Percentiles rank a stretch among this genome's conserved stretches.
Conservation (phyloP, 2,888 invertebrate genomes). For the Drosophila barbarae region DNA sequence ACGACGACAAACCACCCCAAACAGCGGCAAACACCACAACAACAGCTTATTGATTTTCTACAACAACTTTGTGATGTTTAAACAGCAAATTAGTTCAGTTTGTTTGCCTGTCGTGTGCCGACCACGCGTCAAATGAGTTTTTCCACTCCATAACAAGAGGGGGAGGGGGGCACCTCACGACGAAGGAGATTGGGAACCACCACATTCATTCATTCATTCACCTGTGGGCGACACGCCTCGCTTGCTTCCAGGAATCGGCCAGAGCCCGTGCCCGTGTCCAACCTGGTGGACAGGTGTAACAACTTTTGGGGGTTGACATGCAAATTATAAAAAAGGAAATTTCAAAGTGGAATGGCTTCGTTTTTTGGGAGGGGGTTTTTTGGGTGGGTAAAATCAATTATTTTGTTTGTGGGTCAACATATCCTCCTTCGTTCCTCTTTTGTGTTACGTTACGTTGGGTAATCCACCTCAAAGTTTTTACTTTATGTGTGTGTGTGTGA, state of each 20-base stretch:
- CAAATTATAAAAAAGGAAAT: constrained; percentile 15
- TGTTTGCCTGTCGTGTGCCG: constrained; percentile 50
- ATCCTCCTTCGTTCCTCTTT: not conserved
- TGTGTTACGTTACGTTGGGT: not conserved
- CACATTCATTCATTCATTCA: constrained; percentile 8
- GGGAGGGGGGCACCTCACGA: not conserved
- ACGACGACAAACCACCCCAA: constrained; percentile 19
- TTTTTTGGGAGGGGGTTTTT: not conserved
- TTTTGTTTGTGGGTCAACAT: constrained; percentile 18
- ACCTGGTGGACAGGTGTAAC: constrained; percentile 11
- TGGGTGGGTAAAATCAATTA: constrained; percentile 10
- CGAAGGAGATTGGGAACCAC: not conserved
- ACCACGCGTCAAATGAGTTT: constrained; percentile 43
- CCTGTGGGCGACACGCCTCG: constrained; percentile 27
- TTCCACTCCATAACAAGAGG: constrained; percentile 6
- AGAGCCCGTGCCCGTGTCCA: not conserved
- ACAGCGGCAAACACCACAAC: constrained; percentile 15
- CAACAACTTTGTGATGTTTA: constrained; percentile 32
- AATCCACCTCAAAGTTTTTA: constrained; percentile 3
- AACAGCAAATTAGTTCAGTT: constrained; percentile 46
- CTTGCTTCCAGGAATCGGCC: constrained; percentile 22
- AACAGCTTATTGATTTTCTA: constrained; percentile 38
- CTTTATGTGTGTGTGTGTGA: not conserved
- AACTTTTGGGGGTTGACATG: constrained; percentile 24
- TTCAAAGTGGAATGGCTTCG: constrained; percentile 1